Conservation (phyloP, 2,113 vertebrate genomes). For the Nanorana parkeri region DNA sequence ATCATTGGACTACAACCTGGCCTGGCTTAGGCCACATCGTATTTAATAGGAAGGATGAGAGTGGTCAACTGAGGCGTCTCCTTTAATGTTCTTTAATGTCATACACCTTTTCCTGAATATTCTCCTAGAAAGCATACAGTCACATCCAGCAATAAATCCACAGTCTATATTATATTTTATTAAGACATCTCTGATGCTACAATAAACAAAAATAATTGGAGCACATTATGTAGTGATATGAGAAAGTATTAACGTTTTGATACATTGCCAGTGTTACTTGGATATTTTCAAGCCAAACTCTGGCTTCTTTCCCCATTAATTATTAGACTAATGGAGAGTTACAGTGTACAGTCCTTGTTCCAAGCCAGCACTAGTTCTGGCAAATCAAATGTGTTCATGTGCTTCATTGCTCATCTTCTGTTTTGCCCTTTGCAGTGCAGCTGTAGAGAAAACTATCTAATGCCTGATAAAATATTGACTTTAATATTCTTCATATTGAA, state of each 20-base stretch:
- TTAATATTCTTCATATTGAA: not conserved
- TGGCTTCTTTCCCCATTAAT: conserved; percentile 45
- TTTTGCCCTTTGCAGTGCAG: conserved; percentile 25
- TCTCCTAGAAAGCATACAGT: no score
- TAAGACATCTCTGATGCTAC: no score
- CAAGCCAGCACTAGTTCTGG: conserved; percentile 37
- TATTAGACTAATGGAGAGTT: conserved; percentile 43
- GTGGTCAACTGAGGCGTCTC: no score
- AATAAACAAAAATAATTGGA: no score
- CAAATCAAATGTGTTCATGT: conserved; percentile 28
- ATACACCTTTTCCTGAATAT: no score
- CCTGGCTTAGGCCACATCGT: no score
- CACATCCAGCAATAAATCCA: no score
- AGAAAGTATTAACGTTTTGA: conserved; percentile 21
- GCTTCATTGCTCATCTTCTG: conserved; percentile 51
- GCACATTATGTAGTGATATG: not conserved
- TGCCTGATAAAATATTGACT: conserved; percentile 28
- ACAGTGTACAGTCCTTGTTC: not conserved
- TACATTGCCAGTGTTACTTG: conserved; percentile 34
- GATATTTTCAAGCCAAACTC: conserved; percentile 37
- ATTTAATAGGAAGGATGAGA: no score
- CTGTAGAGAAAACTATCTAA: conserved; percentile 3
- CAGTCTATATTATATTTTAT: no score
- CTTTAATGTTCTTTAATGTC: no score
- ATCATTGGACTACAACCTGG: no score